These are phyloP conservation scores for Heliconius ethilla DNA, from an alignment of 2,888 invertebrate species.

Conservation along the genomic window DNA sequence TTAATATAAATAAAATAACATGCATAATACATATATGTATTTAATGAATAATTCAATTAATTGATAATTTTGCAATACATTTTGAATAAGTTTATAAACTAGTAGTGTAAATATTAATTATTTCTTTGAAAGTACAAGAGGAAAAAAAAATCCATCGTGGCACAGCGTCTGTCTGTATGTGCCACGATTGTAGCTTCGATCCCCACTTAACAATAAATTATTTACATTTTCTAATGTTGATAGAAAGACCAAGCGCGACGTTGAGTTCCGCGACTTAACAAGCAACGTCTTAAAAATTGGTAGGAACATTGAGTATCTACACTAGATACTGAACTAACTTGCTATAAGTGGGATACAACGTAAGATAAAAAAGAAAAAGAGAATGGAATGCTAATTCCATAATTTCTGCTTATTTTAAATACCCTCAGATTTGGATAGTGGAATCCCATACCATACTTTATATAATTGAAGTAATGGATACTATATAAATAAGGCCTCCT, in stretches of 20 bases:
- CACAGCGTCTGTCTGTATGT: too few species aligned
- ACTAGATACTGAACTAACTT: too few species aligned
- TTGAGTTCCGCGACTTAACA: not conserved
- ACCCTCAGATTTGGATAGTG: not conserved
- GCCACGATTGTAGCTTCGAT: too few species aligned
- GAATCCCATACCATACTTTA: not conserved
- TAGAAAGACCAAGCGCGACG: too few species aligned
- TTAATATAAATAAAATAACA: slow-evolving; percentile 13
- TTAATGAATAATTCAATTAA: slow-evolving; percentile 4
- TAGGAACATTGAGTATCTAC: not conserved
- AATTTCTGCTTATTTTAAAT: not conserved
- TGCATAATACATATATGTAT: not conserved
- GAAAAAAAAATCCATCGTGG: too few species aligned
- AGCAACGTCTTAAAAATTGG: not conserved
- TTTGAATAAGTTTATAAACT: not conserved
- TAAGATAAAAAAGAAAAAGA: too few species aligned
- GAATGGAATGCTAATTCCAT: not conserved
- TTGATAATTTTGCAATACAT: slow-evolving; percentile 8
- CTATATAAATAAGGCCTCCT: not conserved
- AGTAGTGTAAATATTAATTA: not conserved
- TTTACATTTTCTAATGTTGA: too few species aligned
- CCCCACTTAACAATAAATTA: too few species aligned
- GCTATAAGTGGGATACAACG: too few species aligned
- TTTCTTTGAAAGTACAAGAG: not conserved
- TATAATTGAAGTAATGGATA: not conserved